Evolutionary conservation across 2,113 vertebrate species (phyloP).

Genomic region (Melanerpes formicivorus): DNA sequence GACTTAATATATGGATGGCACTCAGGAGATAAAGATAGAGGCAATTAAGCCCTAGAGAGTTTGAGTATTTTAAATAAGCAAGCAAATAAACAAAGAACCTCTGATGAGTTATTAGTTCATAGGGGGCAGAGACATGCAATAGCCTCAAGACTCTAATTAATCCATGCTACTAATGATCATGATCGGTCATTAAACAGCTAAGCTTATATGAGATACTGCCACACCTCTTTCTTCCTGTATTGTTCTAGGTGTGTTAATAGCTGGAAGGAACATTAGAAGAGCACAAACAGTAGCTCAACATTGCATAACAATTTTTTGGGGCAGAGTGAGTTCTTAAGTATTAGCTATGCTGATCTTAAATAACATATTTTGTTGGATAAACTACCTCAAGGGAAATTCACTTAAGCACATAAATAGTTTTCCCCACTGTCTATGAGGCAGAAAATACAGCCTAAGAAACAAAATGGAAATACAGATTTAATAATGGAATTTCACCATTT

Average conservation of each 20-base stretch:
- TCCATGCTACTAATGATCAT: not conserved
- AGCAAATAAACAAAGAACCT: not conserved
- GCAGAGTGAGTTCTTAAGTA: not conserved
- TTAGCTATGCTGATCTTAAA: not conserved
- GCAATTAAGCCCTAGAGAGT: not conserved
- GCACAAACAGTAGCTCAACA: not conserved
- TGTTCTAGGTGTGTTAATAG: not conserved
- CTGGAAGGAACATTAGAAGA: not conserved
- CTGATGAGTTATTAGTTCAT: not conserved
- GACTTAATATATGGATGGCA: not conserved
- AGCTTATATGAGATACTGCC: not conserved
- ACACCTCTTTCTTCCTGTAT: not conserved
- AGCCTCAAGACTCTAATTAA: slow-evolving; percentile 20
- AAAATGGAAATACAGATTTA: not conserved
- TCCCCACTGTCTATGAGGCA: not conserved
- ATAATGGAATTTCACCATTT: not conserved
- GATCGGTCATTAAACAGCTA: not conserved
- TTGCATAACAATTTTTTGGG: not conserved
- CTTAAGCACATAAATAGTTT: not conserved
- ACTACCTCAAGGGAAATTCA: not conserved
- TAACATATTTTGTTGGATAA: not conserved
- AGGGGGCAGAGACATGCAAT: not conserved
- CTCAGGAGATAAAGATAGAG: not conserved
- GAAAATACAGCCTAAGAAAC: not conserved
- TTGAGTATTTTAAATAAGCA: slow-evolving; percentile 4